Percentiles rank a stretch among this genome's conserved stretches.
These are phyloP conservation scores for Turnix velox DNA, from an alignment of 2,113 vertebrate genomes.

Conservation along the genomic window DNA sequence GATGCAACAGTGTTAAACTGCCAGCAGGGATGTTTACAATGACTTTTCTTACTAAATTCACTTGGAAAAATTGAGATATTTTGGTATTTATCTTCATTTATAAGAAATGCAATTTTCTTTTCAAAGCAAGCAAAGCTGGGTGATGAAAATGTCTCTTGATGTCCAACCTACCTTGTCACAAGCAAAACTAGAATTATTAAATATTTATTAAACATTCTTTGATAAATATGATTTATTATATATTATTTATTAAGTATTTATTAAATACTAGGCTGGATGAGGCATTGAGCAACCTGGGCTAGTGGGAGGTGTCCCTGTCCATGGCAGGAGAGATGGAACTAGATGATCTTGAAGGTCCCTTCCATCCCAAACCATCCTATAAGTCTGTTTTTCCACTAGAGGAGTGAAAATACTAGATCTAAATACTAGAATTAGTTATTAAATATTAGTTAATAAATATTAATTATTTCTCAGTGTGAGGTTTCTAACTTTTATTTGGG, in stretches of 20 bases:
- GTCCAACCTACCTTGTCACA: background rate
- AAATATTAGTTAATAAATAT: no score
- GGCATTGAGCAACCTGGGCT: no score
- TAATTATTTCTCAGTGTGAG: background rate
- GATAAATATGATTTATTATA: no score
- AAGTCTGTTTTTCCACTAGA: no score
- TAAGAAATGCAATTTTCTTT: background rate
- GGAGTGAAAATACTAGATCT: no score
- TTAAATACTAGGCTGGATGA: no score
- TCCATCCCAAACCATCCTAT: no score
- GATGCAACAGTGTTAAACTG: background rate
- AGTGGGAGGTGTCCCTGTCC: no score
- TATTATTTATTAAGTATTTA: background rate
- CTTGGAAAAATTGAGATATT: background rate
- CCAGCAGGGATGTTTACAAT: background rate
- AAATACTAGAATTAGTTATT: background rate
- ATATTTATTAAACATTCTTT: background rate
- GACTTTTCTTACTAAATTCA: background rate
- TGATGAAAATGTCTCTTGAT: background rate
- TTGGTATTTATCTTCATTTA: background rate
- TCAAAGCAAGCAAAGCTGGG: background rate
- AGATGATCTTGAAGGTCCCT: no score
- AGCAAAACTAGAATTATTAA: background rate
- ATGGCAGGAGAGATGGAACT: no score
- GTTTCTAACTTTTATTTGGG: background rate